These are phyloP conservation scores for Canis aureus DNA, from an alignment of 2,113 vertebrate genomes.

Conservation along the genomic window DNA sequence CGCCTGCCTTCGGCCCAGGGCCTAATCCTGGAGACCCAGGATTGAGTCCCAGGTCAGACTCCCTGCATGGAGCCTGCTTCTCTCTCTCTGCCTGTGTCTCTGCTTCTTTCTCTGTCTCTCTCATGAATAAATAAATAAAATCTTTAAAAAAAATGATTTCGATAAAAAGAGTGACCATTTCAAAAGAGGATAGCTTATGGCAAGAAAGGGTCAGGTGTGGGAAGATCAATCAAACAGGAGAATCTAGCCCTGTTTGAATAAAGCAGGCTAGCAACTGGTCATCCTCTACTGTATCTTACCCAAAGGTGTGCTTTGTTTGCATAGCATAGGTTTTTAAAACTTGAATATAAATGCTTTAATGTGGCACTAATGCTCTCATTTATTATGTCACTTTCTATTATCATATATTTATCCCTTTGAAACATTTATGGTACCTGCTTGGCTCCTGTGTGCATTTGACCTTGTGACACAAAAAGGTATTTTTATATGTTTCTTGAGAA, in stretches of 20 bases:
- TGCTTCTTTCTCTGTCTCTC: too few species aligned
- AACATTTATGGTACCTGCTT: neutral
- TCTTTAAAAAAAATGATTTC: neutral
- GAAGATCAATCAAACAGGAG: neutral
- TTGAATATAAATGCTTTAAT: neutral
- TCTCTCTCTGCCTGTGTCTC: too few species aligned
- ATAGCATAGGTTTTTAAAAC: neutral
- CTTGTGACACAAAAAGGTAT: neutral
- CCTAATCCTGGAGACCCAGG: too few species aligned
- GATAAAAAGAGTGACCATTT: neutral
- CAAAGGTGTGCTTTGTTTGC: neutral
- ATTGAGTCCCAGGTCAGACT: too few species aligned
- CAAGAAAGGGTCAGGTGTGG: neutral
- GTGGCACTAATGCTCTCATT: neutral
- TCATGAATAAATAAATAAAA: too few species aligned
- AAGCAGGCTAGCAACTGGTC: neutral
- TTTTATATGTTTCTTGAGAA: neutral
- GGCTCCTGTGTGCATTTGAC: neutral
- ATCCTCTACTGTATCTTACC: neutral
- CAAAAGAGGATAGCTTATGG: neutral
- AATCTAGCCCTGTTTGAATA: neutral
- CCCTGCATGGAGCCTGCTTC: too few species aligned
- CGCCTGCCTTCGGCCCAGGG: too few species aligned
- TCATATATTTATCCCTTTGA: neutral
- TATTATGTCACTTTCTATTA: neutral